Evolutionary conservation across 2,888 invertebrate species (phyloP).

Genomic region (Diaperis boleti): DNA sequence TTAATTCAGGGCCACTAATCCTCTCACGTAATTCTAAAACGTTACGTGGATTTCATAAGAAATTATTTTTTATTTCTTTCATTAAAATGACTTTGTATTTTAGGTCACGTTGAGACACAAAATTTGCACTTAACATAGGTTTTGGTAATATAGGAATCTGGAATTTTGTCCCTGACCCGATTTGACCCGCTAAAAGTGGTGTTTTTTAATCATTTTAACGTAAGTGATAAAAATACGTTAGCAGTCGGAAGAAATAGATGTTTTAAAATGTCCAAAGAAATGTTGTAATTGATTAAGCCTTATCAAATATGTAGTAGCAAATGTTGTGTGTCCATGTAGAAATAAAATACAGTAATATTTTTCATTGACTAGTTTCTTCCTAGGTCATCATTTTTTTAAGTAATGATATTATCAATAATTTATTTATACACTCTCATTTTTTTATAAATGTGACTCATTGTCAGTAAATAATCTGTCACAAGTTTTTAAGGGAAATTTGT

Average conservation of each 20-base stretch:
- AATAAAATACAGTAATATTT: neutral
- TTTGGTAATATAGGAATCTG: neutral
- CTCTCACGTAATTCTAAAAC: neutral
- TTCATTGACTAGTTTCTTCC: no score
- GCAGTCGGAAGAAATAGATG: conserved; percentile 5
- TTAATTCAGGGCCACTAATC: neutral
- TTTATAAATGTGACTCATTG: no score
- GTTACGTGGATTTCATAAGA: conserved; percentile 3
- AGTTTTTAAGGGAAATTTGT: no score
- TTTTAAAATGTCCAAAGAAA: neutral
- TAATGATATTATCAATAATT: no score
- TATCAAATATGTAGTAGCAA: neutral
- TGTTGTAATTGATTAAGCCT: conserved; percentile 1
- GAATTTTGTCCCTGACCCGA: conserved; percentile 1
- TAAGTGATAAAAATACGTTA: conserved; percentile 4
- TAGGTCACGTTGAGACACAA: conserved; percentile 1
- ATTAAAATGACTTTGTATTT: no score
- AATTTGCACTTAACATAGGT: conserved; percentile 1
- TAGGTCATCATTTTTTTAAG: no score
- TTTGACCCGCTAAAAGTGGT: conserved; percentile 1
- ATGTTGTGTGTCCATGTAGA: conserved; percentile 5
- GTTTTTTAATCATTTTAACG: neutral
- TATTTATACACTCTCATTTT: no score
- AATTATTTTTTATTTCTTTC: neutral
- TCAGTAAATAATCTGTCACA: no score